Base-by-base conservation (phyloP, 2,888 invertebrate species). In the Drosophila algonquin region DNA sequence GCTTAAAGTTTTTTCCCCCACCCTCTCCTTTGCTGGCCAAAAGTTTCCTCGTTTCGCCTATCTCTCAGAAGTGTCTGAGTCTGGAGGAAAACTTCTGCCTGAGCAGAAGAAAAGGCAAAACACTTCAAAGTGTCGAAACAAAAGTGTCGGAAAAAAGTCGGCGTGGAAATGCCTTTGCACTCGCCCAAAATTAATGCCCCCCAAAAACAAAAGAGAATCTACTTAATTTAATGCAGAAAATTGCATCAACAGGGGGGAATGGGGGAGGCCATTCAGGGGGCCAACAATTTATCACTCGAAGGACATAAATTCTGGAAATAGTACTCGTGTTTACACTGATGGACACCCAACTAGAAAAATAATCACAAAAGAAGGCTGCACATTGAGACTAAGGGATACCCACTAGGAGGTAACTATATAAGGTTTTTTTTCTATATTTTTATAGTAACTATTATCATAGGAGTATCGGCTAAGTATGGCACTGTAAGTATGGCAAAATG, bases 111-210 rank as follows among this genome's bases (percentile, higher is more conserved):
- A 65, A 82, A 64, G 40, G 40, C 40, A 40, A 86, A 77, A 86
- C 80, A 89, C 84, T 85, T 89, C 77, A 79, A 85, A 89, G 89
- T 88, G 86, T 81, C 84, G 82, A 85, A 87, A 89, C 69, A 79
- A 87, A 77, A 87, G 89, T 83, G 89, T 84, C 83, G 87, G 87
- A 89, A 81, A 83, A 63, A 67, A 40, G 89, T 70, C 79, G 63
- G 74, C 64, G 52, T 27, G 65, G 61, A 71, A 75, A 83, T 77
- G 63, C 67, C 64, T 73, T 71, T 62, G 59, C 58, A 79, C 77
- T 74, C 63, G 63, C 79, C 40, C 70, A 44, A 87, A 70, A 83
- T 83, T 75, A 78, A 77, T 74, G 77, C 48, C 35, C 35, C 44
- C 45, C 44, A 32, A 46, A 46, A 70, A 73, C 54, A 59, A 73